Conservation (phyloP, 2,113 vertebrate genomes). For the Passerina amoena region DNA sequence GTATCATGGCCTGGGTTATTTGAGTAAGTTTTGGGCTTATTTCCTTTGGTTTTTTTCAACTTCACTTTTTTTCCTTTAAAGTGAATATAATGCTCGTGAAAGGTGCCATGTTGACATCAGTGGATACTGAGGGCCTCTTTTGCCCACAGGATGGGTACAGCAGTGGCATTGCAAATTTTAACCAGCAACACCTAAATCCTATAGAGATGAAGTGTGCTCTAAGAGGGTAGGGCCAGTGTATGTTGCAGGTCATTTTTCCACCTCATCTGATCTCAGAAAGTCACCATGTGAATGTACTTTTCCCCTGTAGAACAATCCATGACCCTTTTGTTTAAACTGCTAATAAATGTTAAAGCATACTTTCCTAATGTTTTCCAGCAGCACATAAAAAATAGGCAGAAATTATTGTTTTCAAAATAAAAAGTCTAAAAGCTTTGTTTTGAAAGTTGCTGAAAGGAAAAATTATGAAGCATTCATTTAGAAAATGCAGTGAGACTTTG, state of each 20-base stretch:
- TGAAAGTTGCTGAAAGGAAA: not conserved
- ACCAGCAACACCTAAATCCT: not conserved
- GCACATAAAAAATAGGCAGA: not conserved
- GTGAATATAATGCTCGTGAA: slow-evolving; percentile 53
- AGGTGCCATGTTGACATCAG: slow-evolving; percentile 66
- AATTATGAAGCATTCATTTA: not conserved
- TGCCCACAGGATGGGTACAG: slow-evolving; percentile 51
- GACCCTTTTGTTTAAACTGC: not conserved
- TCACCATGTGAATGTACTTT: not conserved
- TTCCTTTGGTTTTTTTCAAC: slow-evolving; percentile 62
- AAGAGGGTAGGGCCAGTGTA: not conserved
- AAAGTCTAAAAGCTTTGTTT: not conserved
- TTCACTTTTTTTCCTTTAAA: slow-evolving; percentile 77
- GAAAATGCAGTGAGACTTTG: not conserved
- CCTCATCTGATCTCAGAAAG: not conserved
- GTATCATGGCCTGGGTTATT: slow-evolving; percentile 31
- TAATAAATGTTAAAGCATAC: not conserved
- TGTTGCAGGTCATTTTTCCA: not conserved
- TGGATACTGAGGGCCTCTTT: slow-evolving; percentile 66
- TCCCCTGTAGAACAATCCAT: not conserved
- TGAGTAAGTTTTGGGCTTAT: slow-evolving; percentile 74
- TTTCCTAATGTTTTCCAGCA: not conserved
- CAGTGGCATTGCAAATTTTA: slow-evolving; percentile 34
- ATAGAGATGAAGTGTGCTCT: slow-evolving; percentile 28
- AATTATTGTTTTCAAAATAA: not conserved